A percentile compares a stretch with the other conserved stretches of the same genome.
These are phyloP conservation scores for Microtus oregoni DNA, from an alignment of 2,113 vertebrate genomes.

Conservation along the genomic window DNA sequence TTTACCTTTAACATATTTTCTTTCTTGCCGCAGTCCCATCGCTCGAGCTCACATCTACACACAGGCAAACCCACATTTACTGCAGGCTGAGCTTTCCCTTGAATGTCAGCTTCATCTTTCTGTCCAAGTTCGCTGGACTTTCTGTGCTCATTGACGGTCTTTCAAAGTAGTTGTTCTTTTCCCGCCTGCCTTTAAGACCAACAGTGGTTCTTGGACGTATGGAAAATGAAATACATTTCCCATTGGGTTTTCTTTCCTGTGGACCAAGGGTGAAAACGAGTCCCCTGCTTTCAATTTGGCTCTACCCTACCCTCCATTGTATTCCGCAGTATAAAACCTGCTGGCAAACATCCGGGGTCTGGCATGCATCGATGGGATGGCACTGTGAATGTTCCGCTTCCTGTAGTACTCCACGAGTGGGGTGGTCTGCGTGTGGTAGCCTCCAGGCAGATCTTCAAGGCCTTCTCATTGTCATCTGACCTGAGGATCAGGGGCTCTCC, in stretches of 20 bases:
- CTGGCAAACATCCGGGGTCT: too few relatives aligned
- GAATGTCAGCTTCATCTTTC: not conserved
- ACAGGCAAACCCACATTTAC: too few relatives aligned
- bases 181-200: not conserved
- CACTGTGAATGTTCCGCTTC: too few relatives aligned
- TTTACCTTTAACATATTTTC: not conserved
- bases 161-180: not conserved
- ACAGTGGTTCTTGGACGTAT: not conserved
- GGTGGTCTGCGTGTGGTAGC: too few relatives aligned
- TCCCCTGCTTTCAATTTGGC: rapidly evolving
- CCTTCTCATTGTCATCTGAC: too few relatives aligned
- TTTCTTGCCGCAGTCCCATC: not conserved
- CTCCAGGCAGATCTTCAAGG: too few relatives aligned
- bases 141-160: not conserved
- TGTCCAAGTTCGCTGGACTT: not conserved
- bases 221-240: not conserved
- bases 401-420: too few relatives aligned
- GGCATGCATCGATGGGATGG: too few relatives aligned
- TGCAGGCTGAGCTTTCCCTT: not conserved
- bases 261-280: not conserved
- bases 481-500: too few relatives aligned
- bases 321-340: not conserved
- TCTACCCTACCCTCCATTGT: not conserved
- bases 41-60: too few relatives aligned
- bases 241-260: not conserved